These are phyloP conservation scores for Caenorhabditis sinica DNA, from an alignment of 2,888 invertebrate species.

Conservation along the genomic window DNA sequence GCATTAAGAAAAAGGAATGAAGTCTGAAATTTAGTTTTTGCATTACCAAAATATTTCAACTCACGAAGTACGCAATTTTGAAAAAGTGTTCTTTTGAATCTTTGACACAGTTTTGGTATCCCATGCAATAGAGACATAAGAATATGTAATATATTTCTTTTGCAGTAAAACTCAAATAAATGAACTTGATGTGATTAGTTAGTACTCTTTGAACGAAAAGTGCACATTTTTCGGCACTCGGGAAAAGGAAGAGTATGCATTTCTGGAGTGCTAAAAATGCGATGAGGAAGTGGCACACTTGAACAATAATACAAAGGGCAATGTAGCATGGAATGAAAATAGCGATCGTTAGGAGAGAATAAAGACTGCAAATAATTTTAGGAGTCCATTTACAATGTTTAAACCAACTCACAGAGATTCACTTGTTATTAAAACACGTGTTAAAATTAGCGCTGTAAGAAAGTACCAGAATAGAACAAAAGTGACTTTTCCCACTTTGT, in stretches of 20 bases:
- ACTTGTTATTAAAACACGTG: not conserved
- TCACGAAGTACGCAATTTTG: too few species aligned
- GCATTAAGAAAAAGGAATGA: not conserved
- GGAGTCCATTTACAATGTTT: too few species aligned
- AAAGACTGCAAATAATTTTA: too few species aligned
- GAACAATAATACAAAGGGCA: not conserved
- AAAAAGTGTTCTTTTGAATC: too few species aligned
- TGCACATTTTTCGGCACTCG: too few species aligned
- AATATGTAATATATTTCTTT: constrained; percentile 2
- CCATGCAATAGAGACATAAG: too few species aligned
- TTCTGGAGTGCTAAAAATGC: not conserved
- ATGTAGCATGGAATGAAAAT: not conserved
- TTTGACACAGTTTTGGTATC: not conserved
- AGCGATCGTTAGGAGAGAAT: not conserved
- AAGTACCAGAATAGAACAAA: not conserved
- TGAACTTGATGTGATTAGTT: not conserved
- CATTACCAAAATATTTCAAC: not conserved
- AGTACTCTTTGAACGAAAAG: too few species aligned
- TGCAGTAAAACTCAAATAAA: not conserved
- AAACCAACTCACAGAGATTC: not conserved
- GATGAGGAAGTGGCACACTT: not conserved
- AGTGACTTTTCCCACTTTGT: not conserved
- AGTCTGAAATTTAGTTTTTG: too few species aligned
- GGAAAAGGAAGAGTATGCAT: too few species aligned
- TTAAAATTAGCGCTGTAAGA: not conserved